Conservation (phyloP, 2,888 invertebrate genomes). For the Caenorhabditis japonica region DNA sequence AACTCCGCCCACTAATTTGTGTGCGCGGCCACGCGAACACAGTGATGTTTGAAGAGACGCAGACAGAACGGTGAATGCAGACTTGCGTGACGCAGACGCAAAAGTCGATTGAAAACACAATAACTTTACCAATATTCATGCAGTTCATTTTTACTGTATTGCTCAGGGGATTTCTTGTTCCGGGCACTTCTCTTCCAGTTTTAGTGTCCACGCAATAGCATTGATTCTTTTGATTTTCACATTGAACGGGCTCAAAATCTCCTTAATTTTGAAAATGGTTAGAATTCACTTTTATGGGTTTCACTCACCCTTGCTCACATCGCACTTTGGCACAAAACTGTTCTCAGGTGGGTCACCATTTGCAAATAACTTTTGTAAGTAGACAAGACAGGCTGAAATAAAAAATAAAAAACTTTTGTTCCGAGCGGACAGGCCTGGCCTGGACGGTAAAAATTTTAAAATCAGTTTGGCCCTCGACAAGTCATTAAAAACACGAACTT, state of each 20-base stretch:
- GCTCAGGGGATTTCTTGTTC: conserved; percentile 46
- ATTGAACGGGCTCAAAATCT: conserved; percentile 59
- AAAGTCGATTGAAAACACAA: too few relatives aligned
- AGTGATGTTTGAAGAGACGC: too few relatives aligned
- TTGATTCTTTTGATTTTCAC: conserved; percentile 45
- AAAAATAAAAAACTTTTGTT: neutral
- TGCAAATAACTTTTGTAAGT: conserved; percentile 49
- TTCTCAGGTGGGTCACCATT: conserved; percentile 52
- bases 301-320: conserved; percentile 36
- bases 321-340: conserved; percentile 57
- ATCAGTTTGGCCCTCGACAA: too few relatives aligned
- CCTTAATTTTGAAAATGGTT: conserved; percentile 35
- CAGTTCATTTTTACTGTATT: conserved; percentile 51
- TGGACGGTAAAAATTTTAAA: too few relatives aligned
- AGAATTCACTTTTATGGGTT: neutral
- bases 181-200: conserved; percentile 56
- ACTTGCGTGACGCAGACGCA: too few relatives aligned
- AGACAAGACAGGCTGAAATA: conserved; percentile 54
- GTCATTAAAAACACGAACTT: too few relatives aligned
- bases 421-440: too few relatives aligned
- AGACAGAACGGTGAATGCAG: too few relatives aligned
- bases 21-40: too few relatives aligned
- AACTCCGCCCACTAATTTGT: too few relatives aligned
- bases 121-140: conserved; percentile 36
- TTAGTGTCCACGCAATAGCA: conserved; percentile 63